Percentiles rank a stretch among this genome's conserved stretches.
phyloP scores from a whole-genome alignment of 2,113 vertebrate genomes.

The Paralichthys olivaceus region DNA sequence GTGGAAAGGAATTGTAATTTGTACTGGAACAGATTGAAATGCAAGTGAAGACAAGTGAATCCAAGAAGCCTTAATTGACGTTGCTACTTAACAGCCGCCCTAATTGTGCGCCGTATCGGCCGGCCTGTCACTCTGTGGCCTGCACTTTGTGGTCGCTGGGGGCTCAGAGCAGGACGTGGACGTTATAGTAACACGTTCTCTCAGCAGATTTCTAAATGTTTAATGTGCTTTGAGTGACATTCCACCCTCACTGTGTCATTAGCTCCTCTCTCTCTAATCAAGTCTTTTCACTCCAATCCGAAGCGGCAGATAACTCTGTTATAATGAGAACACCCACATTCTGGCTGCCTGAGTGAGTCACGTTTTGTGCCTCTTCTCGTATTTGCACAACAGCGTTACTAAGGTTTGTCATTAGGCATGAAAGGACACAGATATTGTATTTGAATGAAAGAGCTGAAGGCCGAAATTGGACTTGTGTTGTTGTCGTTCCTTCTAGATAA shows the following conservation, averaged over 20 bases:
- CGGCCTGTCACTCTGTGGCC: conserved; percentile 47
- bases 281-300: conserved; percentile 64
- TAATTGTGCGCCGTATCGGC: conserved; percentile 61
- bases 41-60: conserved; percentile 55
- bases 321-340: conserved; percentile 76
- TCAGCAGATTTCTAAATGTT: conserved; percentile 78
- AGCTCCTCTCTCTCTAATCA: conserved; percentile 71
- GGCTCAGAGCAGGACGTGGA: conserved; percentile 55
- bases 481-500: conserved; percentile 43
- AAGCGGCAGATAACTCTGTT: conserved; percentile 68
- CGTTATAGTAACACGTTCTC: conserved; percentile 58
- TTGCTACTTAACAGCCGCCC: conserved; percentile 49
- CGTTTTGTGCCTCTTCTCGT: conserved; percentile 57
- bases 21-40: conserved; percentile 49
- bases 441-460: conserved; percentile 46
- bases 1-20: conserved; percentile 55
- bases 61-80: conserved; percentile 57
- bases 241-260: conserved; percentile 72
- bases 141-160: conserved; percentile 25
- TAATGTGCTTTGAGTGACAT: conserved; percentile 76
- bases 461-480: conserved; percentile 47
- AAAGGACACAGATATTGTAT: conserved; percentile 34
- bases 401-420: conserved; percentile 63
- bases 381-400: conserved; percentile 49
- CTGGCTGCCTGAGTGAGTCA: conserved; percentile 52